These are phyloP conservation scores for Noctua fimbriata DNA, from an alignment of 2,888 invertebrate species.

Conservation along the genomic window DNA sequence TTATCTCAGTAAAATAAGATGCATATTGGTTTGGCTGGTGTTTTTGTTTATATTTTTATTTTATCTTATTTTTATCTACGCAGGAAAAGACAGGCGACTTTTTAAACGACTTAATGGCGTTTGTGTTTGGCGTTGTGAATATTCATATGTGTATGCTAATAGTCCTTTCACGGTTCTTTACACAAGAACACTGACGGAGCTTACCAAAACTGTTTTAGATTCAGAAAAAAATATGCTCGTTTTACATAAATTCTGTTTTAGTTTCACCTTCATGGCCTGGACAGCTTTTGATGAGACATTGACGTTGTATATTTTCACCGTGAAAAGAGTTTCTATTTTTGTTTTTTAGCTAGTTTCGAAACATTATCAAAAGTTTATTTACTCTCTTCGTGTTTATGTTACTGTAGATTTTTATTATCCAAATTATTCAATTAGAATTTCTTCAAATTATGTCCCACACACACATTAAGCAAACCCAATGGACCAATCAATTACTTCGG, in stretches of 20 bases:
- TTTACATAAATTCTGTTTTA: conserved; percentile 11
- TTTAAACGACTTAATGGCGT: conserved; percentile 70
- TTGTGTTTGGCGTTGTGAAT: conserved; percentile 74
- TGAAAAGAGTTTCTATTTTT: neutral
- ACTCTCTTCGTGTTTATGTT: neutral
- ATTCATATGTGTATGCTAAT: conserved; percentile 74
- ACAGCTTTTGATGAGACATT: conserved; percentile 26
- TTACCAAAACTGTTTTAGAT: conserved; percentile 36
- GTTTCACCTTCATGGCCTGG: conserved; percentile 14
- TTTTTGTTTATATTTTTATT: conserved; percentile 74
- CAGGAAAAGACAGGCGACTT: conserved; percentile 70
- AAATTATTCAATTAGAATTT: neutral
- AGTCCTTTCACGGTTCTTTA: conserved; percentile 57
- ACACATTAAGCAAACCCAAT: conserved; percentile 40
- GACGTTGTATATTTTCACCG: neutral
- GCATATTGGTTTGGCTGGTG: conserved; percentile 69
- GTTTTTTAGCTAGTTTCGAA: neutral
- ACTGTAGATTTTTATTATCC: neutral
- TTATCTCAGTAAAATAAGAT: conserved; percentile 71
- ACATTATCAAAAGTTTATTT: neutral
- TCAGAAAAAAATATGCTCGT: conserved; percentile 17
- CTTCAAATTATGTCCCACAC: neutral
- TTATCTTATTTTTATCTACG: conserved; percentile 72
- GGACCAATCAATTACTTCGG: conserved; percentile 48
- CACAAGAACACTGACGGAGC: conserved; percentile 19